These are phyloP conservation scores for Drosophila tanythrix DNA, from an alignment of 2,888 invertebrate species.

Conservation along the genomic window DNA sequence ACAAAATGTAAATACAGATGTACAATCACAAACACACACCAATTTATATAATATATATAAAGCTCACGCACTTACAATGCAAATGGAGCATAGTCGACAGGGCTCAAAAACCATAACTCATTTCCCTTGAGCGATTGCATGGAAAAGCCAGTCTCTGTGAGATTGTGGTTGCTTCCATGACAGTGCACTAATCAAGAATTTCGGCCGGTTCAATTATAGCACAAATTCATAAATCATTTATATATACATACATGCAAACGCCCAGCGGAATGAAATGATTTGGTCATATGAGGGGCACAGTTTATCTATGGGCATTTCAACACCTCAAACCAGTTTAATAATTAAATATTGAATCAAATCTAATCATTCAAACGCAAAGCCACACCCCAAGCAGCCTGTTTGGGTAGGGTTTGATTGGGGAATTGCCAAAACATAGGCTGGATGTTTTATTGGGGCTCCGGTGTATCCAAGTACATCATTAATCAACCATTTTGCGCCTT, in stretches of 20 bases:
- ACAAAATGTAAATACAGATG: conserved; percentile 25
- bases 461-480: conserved; percentile 66
- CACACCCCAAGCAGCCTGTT: conserved; percentile 24
- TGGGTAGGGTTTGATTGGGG: conserved; percentile 40
- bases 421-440: conserved; percentile 38
- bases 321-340: conserved; percentile 78
- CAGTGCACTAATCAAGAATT: conserved; percentile 75
- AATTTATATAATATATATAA: neutral
- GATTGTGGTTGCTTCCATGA: conserved; percentile 58
- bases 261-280: conserved; percentile 29
- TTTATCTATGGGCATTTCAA: conserved; percentile 67
- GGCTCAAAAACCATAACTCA: conserved; percentile 60
- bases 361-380: conserved; percentile 78
- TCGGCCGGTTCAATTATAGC: conserved; percentile 72
- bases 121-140: conserved; percentile 65
- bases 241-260: conserved; percentile 43
- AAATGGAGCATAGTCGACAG: conserved; percentile 35
- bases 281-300: conserved; percentile 11
- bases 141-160: conserved; percentile 27
- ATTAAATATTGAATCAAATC: conserved; percentile 81
- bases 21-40: neutral
- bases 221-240: conserved; percentile 80
- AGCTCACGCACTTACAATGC: conserved; percentile 3
- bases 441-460: conserved; percentile 23
- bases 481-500: conserved; percentile 71